phyloP scores from a whole-genome alignment of 2,113 vertebrate species.

The Pelodiscus sinensis region DNA sequence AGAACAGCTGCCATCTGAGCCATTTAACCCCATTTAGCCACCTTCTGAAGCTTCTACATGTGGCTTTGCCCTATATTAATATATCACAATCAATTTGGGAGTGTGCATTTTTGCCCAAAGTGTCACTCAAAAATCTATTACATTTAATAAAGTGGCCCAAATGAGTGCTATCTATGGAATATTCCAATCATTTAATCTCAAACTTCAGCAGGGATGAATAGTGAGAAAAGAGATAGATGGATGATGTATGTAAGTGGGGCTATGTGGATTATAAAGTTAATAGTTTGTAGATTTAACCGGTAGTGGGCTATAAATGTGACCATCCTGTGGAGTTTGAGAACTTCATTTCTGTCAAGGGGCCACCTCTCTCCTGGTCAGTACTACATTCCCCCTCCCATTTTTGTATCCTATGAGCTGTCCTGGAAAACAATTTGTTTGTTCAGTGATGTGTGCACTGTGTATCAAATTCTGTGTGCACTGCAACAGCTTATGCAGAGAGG shows the following conservation, averaged over 20 bases:
- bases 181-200: not conserved
- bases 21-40: constrained; percentile 60
- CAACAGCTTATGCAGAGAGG: not conserved
- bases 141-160: not conserved
- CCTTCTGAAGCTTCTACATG: not conserved
- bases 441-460: not conserved
- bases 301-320: not conserved
- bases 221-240: not conserved
- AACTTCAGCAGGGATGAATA: constrained; percentile 2
- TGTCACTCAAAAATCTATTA: constrained; percentile 14
- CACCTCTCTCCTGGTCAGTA: not conserved
- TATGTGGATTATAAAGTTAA: constrained; percentile 18
- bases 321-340: not conserved
- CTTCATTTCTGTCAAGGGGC: not conserved
- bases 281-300: not conserved
- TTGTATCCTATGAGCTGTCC: not conserved
- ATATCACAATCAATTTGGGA: not conserved
- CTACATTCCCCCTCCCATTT: not conserved
- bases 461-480: not conserved
- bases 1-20: constrained; percentile 63
- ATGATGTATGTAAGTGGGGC: constrained; percentile 34
- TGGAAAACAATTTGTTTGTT: not conserved
- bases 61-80: constrained; percentile 14
- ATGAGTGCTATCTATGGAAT: not conserved
- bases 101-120: not conserved